Evolutionary conservation across 2,797 vertebrate species (phyloP).

Genomic region (Onychomys torridus): DNA sequence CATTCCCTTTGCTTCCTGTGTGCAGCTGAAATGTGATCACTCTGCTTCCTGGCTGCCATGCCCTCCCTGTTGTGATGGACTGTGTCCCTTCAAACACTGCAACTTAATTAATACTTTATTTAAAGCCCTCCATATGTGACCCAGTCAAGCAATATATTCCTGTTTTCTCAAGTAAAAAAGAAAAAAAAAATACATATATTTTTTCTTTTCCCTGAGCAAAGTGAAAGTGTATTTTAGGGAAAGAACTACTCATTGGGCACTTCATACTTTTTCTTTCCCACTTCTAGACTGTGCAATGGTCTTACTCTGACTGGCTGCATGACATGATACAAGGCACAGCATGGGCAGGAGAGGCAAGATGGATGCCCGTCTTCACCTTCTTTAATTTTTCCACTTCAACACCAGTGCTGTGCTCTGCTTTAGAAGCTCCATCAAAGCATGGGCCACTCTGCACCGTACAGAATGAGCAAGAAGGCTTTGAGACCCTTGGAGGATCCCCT

Average conservation of each 20-base stretch:
- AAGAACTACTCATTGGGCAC: background rate
- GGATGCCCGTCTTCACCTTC: no score
- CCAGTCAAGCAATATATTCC: background rate
- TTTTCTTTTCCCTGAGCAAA: no score
- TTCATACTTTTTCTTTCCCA: background rate
- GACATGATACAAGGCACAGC: background rate
- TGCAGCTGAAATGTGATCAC: background rate
- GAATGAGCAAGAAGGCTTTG: background rate
- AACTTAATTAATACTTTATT: background rate
- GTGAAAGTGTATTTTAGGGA: background rate
- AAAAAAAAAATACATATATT: background rate
- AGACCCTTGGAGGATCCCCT: rapidly evolving
- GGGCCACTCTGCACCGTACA: rapidly evolving
- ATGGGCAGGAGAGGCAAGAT: rapidly evolving
- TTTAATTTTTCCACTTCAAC: background rate
- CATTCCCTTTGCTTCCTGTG: background rate
- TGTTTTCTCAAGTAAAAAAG: background rate
- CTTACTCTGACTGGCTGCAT: background rate
- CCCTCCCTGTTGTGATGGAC: background rate
- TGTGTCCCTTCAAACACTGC: background rate
- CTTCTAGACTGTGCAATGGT: background rate
- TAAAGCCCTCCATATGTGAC: background rate
- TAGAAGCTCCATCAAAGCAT: background rate
- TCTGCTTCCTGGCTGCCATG: background rate
- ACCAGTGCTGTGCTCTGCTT: background rate